Evolutionary conservation across 2,888 invertebrate species (phyloP).

Genomic region (Macaria notata): DNA sequence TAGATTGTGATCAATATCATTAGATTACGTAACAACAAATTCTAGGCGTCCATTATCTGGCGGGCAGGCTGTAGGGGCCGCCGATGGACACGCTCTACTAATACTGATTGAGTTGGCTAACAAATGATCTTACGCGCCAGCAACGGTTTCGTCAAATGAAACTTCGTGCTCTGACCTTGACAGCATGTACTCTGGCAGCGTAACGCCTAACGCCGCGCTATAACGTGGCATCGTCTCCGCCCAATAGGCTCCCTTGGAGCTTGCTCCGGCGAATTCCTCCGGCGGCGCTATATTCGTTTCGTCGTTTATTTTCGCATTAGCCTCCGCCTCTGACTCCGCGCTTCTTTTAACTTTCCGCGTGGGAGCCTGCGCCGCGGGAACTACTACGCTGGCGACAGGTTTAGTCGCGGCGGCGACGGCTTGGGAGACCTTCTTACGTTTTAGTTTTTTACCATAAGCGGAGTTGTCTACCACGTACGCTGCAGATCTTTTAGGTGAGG

Average conservation of each 20-base stretch:
- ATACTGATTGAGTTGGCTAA: slow-evolving; percentile 63
- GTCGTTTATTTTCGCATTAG: slow-evolving; percentile 57
- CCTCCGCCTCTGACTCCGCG: slow-evolving; percentile 57
- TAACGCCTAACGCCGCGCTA: slow-evolving; percentile 84
- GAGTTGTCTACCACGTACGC: slow-evolving; percentile 64
- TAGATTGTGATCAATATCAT: slow-evolving; percentile 57
- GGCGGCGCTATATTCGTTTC: slow-evolving; percentile 68
- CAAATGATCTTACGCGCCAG: slow-evolving; percentile 65
- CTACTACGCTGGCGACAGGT: slow-evolving; percentile 44
- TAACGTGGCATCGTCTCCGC: slow-evolving; percentile 86
- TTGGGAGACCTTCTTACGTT: slow-evolving; percentile 67
- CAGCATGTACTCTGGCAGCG: slow-evolving; percentile 86
- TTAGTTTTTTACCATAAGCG: slow-evolving; percentile 66
- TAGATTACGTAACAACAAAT: slow-evolving; percentile 67
- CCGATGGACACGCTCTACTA: slow-evolving; percentile 75
- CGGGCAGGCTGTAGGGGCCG: slow-evolving; percentile 61
- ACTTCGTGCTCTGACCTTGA: slow-evolving; percentile 85
- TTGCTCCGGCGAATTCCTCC: slow-evolving; percentile 77
- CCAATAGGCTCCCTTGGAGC: slow-evolving; percentile 84
- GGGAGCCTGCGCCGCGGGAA: slow-evolving; percentile 36
- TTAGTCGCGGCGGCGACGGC: slow-evolving; percentile 46
- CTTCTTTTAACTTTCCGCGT: slow-evolving; percentile 61
- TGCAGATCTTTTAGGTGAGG: slow-evolving; percentile 58
- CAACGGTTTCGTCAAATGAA: slow-evolving; percentile 83
- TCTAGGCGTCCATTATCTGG: slow-evolving; percentile 50